Base-by-base conservation (phyloP, 2,113 vertebrate species). In the Percopsis transmontana region DNA sequence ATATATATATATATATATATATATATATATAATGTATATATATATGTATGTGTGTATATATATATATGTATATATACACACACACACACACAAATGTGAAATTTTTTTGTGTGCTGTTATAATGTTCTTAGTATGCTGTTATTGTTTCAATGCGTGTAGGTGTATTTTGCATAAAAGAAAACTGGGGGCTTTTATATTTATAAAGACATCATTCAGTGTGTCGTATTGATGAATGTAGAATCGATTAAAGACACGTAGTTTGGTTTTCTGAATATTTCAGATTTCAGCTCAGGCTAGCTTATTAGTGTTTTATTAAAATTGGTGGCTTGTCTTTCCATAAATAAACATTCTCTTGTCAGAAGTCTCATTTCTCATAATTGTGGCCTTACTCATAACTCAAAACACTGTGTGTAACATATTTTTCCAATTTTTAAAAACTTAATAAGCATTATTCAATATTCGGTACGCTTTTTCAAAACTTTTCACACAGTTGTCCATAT, bases 241-340 rank as follows among this genome's bases (percentile, higher is more conserved):
- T 91, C 77, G 91, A 92, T 92, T 88, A 87, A 88, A 87, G 92
- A 93, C 91, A 93, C 92, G 90, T 93, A 93, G 92, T 93, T 92
- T 90, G 85, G 86, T 92, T 92, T 92, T 92, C 92, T 93, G 92
- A 93, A 93, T 93, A 93, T 93, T 93, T 93, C 92, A 93, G 92
- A 93, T 89, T 90, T 91, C 87, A 91, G 91, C 92, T 93, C 92
- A 93, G 92, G 92, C 92, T 93, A 93, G 92, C 91, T 93, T 93
- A 89, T 91, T 93, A 91, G 91, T 86, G 90, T 92, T 92, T 92
- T 90, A 90, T 93, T 91, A 92, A 89, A 84, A 85, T 90, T 86
- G 92, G 92, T 93, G 92, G 92, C 89, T 92, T 84, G 91, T 93
- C 91, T 93, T 93, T 92, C 89, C 90, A 89, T 90, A 91, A 93